Conservation (phyloP, 2,797 vertebrate genomes). For the Neomorphus geoffroyi region DNA sequence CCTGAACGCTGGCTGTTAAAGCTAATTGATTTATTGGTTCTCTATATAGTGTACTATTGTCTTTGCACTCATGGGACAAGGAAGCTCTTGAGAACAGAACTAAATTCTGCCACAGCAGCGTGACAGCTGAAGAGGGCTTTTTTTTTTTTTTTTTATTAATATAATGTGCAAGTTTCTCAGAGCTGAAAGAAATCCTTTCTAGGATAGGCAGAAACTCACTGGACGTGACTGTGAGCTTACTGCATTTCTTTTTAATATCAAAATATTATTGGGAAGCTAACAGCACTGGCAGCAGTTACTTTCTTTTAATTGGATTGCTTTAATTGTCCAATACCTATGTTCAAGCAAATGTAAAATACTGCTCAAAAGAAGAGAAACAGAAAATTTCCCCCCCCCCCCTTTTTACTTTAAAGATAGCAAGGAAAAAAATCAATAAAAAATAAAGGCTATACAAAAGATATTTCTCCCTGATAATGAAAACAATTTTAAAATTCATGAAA, state of each 20-base stretch:
- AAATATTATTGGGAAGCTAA: conserved; percentile 43
- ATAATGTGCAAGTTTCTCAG: conserved; percentile 76
- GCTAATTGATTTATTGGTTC: conserved; percentile 94
- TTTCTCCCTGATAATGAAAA: conserved; percentile 37
- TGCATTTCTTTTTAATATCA: conserved; percentile 17
- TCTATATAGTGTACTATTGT: conserved; percentile 87
- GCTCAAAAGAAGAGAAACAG: conserved; percentile 41
- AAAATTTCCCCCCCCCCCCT: conserved; percentile 33
- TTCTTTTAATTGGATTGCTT: conserved; percentile 60
- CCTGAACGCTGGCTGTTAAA: conserved; percentile 84
- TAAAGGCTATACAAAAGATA: conserved; percentile 45
- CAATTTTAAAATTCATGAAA: conserved; percentile 72
- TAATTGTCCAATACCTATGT: conserved; percentile 52
- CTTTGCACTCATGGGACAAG: conserved; percentile 84
- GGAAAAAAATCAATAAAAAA: conserved; percentile 57
- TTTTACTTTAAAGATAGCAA: neutral
- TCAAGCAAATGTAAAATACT: conserved; percentile 65
- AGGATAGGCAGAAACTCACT: conserved; percentile 61
- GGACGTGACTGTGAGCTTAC: conserved; percentile 50
- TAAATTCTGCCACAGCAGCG: conserved; percentile 81
- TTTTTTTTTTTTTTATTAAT: conserved; percentile 62
- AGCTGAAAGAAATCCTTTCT: conserved; percentile 55
- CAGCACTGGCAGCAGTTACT: conserved; percentile 14
- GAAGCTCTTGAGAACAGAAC: conserved; percentile 82
- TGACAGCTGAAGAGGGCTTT: conserved; percentile 83